Evolutionary conservation across 1,140 invertebrate species (phyloP), one percentile per base, ranked within the genome.

Genomic region (Sipha flava): DNA sequence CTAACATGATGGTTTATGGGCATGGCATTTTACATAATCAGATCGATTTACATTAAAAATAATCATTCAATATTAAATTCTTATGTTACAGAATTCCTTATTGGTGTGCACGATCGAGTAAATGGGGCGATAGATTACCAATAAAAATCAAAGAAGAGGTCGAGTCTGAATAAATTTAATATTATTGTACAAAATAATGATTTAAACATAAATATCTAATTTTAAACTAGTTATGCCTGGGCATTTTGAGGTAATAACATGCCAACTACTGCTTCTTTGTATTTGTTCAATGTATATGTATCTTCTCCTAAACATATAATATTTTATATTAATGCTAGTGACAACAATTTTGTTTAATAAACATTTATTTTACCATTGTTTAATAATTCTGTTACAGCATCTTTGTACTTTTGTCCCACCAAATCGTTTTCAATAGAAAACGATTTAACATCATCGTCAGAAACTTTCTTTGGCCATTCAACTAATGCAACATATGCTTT

Each of bases 111-210:
- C 89, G 89, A 84, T 86, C 86, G 1, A 89, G 89, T 82, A 86
- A 89, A 81, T 94, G 92, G 91, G 93, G 93, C 5, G 92, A 94
- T 85, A 85, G 89, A 73, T 85, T 94, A 81, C 92, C 91, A 31
- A 85, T 91, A 34, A 85, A 87, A 16, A 82, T 85, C 6, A 81
- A 73, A 64, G 54, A 66, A 80, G 34, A 59, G 21, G 49, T 40
- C 4, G 26, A 70, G 66, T 70, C 43, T 47, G 66, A 70, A 70
- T 29, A 47, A 70, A 6, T 29, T 70, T 70, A 29, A 70, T 47
- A 47, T 45, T 70, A 70, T 70, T 70, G 40, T 70, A 70, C 16
- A 70, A 29, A 70, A 47, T 29, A 45, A 29, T 29, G 1, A 45
- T 57, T 29, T 57, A 0, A 57, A 57, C 23, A 26, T 29, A 57